A percentile compares a stretch with the other conserved stretches of the same genome.
Conservation (phyloP, 2,797 vertebrate genomes). For the Discoglossus pictus region DNA sequence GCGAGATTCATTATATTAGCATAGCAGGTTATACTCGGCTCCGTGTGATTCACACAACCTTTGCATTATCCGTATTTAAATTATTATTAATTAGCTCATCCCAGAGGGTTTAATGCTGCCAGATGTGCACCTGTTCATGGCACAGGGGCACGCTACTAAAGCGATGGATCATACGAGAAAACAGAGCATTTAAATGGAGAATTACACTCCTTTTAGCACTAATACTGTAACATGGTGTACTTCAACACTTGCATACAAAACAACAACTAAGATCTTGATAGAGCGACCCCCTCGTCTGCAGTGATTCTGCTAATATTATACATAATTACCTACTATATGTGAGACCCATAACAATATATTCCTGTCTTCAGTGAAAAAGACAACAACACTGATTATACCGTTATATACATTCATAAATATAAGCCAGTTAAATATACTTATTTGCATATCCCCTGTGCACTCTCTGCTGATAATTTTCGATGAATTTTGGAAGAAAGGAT, state of each 20-base stretch:
- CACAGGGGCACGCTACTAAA: conserved; percentile 10
- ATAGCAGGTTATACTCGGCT: conserved; percentile 10
- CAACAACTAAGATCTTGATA: not conserved
- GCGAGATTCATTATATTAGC: conserved; percentile 33
- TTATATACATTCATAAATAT: no score
- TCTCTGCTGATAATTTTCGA: no score
- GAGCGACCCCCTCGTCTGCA: not conserved
- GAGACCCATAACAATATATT: no score
- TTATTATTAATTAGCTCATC: conserved; percentile 47
- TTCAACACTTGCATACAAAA: no score
- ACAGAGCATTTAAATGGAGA: not conserved
- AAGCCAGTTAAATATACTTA: no score
- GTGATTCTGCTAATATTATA: conserved; percentile 5
- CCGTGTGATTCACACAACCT: conserved; percentile 21
- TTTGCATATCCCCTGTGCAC: no score
- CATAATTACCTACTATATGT: no score
- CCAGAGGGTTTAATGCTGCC: conserved; percentile 36
- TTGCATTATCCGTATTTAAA: conserved; percentile 37
- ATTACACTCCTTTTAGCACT: not conserved
- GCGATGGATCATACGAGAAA: conserved; percentile 8
- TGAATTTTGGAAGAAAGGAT: no score
- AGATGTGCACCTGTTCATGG: conserved; percentile 16
- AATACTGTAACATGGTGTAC: no score
- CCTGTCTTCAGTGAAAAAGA: no score
- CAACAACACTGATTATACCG: no score